Conservation (phyloP, 2,113 vertebrate species). For the Fulica atra region DNA sequence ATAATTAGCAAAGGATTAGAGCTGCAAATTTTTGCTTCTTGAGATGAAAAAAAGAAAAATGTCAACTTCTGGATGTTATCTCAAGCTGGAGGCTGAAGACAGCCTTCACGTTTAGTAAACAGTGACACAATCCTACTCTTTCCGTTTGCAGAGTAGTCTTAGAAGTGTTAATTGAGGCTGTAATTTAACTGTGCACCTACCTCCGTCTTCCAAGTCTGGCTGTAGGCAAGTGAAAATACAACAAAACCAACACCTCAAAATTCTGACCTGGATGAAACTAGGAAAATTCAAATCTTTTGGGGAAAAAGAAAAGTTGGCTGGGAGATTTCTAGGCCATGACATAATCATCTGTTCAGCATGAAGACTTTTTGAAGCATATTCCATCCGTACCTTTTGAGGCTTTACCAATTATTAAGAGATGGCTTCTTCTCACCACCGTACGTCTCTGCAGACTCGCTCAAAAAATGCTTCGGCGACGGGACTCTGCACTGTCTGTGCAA, state of each 20-base stretch:
- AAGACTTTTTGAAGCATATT: conserved; percentile 23
- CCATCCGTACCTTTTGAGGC: background rate
- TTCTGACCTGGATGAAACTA: background rate
- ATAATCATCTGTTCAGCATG: background rate
- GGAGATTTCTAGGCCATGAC: conserved; percentile 60
- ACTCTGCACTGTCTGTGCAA: conserved; percentile 19
- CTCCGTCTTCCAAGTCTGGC: background rate
- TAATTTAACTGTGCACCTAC: background rate
- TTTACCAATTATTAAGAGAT: conserved; percentile 24
- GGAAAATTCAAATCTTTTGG: background rate
- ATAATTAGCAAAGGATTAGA: background rate
- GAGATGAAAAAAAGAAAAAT: background rate
- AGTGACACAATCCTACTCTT: background rate
- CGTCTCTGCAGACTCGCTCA: background rate
- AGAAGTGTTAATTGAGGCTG: background rate
- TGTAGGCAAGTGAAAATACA: background rate
- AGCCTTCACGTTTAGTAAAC: background rate
- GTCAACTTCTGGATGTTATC: background rate
- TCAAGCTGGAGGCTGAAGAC: background rate
- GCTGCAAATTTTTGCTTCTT: background rate
- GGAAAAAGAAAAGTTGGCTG: conserved; percentile 1
- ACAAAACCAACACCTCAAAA: background rate
- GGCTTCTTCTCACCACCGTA: background rate
- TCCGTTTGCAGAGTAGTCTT: background rate
- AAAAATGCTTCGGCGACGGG: background rate